Percentiles rank a stretch among this genome's conserved stretches.
phyloP scores from a whole-genome alignment of 2,113 vertebrate genomes.

The Potamarius usumacintae region DNA sequence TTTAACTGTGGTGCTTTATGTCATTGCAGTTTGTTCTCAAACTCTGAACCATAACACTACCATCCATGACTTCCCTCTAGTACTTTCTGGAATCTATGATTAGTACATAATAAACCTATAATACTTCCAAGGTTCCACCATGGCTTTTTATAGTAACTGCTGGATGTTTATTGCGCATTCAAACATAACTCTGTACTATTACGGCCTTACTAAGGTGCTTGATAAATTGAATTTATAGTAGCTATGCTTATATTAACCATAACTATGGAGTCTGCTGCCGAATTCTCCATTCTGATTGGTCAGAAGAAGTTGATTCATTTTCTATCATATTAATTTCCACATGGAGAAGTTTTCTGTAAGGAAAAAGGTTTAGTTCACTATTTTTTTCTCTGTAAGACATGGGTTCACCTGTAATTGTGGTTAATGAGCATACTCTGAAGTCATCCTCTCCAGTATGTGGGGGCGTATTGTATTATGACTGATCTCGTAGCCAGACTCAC shows the following conservation, averaged over 20 bases:
- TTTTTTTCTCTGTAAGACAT: not conserved
- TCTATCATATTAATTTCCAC: not conserved
- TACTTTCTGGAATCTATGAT: not conserved
- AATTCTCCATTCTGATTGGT: not conserved
- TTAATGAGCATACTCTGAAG: not conserved
- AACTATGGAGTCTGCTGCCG: not conserved
- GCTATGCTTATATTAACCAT: too few species aligned
- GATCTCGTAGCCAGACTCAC: conserved; percentile 33
- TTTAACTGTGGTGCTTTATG: not conserved
- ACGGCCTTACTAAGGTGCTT: not conserved
- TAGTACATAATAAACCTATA: not conserved
- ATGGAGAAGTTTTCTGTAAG: not conserved
- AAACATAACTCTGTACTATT: not conserved
- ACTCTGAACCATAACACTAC: not conserved
- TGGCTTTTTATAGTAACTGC: not conserved
- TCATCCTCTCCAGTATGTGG: not conserved
- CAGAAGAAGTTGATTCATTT: not conserved
- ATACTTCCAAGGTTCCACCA: not conserved
- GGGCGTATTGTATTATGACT: not conserved
- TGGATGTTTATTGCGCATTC: not conserved
- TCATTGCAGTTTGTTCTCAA: not conserved
- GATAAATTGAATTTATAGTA: too few species aligned
- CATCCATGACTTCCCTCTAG: not conserved
- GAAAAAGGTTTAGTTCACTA: not conserved
- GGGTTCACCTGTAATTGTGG: not conserved